Evolutionary conservation across 1,140 invertebrate genomes (phyloP).

Genomic region (Dryas iulia): DNA sequence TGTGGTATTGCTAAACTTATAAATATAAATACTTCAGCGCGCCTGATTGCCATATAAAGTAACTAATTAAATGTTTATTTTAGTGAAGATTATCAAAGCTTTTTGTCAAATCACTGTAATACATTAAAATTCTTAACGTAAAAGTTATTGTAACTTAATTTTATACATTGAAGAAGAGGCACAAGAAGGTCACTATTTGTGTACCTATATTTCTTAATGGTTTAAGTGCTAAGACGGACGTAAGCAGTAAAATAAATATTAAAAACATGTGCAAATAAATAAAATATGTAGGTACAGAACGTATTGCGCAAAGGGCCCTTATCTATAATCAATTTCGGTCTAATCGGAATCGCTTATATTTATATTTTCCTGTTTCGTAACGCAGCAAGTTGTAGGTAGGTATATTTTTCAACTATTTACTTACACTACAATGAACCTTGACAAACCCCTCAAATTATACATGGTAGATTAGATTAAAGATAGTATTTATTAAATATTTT

Average conservation of each 20-base stretch:
- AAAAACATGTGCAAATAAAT: neutral
- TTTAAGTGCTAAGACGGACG: neutral
- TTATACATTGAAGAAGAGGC: too few relatives aligned
- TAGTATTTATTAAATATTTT: neutral
- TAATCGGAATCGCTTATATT: neutral
- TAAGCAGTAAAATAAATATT: neutral
- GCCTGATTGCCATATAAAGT: too few relatives aligned
- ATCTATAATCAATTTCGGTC: neutral
- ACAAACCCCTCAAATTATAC: neutral
- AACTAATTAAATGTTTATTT: too few relatives aligned
- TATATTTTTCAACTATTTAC: neutral
- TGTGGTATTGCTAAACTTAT: too few relatives aligned
- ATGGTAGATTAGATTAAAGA: conserved; percentile 8
- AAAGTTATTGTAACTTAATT: too few relatives aligned
- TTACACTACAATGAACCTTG: neutral
- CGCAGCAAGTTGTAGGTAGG: neutral
- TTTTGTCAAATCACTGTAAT: too few relatives aligned
- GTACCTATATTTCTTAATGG: too few relatives aligned
- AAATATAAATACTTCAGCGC: too few relatives aligned
- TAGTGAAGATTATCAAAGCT: too few relatives aligned
- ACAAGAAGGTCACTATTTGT: too few relatives aligned
- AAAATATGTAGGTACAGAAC: neutral
- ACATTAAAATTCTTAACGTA: too few relatives aligned
- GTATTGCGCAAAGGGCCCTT: neutral
- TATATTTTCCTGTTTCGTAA: neutral